Base-by-base conservation (phyloP, 2,888 invertebrate species). In the Eupithecia insigniata region DNA sequence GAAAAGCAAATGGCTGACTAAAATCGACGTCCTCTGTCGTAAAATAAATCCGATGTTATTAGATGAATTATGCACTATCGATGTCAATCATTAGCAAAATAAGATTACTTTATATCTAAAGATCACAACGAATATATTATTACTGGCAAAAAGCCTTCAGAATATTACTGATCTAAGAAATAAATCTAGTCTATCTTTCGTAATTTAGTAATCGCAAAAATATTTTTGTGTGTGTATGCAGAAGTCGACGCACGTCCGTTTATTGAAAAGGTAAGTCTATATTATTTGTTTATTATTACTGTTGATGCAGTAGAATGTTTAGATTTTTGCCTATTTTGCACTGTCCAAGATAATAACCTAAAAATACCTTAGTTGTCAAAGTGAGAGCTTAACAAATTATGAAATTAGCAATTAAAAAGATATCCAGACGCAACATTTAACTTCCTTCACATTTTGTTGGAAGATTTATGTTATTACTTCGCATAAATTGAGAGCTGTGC, bases 1-100 rank as follows among this genome's bases (percentile, higher is more conserved):
- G 76, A 85, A 91, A 94, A 94, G 94, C 94, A 94, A 94, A 94
- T 94, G 94, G 94, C 94, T 87, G 93, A 92, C 90, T 89, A 85
- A 90, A 90, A 90, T 88, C 91, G 92, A 90, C 93, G 88, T 91
- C 89, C 89, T 87, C 84, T 88, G 88, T 88, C 87, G 89, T 84
- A 87, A 86, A 85, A 88, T 90, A 90, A 94, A 94, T 94, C 95
- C 94, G 90, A 95, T 94, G 91, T 95, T 93, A 95, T 94, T 92
- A 87, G 89, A 95, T 95, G 95, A 95, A 92, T 90, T 87, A 95
- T 95, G 95, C 95, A 90, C 94, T 93, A 91, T 94, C 94, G 91
- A 94, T 94, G 92, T 90, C 89, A 84, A 94, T 92, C 94, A 93
- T 88, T 93, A 93, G 94, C 92, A 92, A 93, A 95, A 95, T 94